phyloP scores from a whole-genome alignment of 92 coral and sea anemone species.

The Micromussa lordhowensis region DNA sequence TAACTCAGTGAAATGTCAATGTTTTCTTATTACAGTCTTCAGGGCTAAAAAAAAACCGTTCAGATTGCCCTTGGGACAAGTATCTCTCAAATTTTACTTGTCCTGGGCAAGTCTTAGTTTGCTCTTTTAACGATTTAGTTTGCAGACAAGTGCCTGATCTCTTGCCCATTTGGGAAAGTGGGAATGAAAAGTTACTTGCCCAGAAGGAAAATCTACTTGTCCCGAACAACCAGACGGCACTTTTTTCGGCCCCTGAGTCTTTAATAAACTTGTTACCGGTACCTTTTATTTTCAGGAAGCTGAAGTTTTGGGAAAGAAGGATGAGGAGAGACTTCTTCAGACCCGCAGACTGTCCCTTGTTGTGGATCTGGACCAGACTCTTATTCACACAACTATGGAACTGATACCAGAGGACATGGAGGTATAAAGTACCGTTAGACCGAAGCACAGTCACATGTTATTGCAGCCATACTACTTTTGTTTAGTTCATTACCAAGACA shows the following conservation, averaged over 20 bases:
- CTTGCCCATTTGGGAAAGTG: no score
- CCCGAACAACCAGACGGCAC: not conserved
- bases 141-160: no score
- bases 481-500: no score
- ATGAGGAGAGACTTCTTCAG: conserved; percentile 81
- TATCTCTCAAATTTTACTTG: no score
- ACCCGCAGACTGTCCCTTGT: conserved; percentile 89
- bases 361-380: conserved; percentile 96
- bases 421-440: conserved; percentile 52
- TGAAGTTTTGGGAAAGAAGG: conserved; percentile 91
- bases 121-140: no score
- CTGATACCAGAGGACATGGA: conserved; percentile 92
- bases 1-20: no score
- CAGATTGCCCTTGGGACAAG: no score
- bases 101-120: no score
- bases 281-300: conserved; percentile 74
- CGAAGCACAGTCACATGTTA: no score
- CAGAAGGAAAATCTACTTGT: not conserved
- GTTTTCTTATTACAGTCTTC: no score
- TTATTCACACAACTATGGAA: conserved; percentile 95
- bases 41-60: no score
- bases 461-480: no score
- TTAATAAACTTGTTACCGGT: not conserved
- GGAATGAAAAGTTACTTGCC: not conserved
- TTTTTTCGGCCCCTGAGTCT: not conserved